Conservation (phyloP, 2,113 vertebrate genomes). For the Pantherophis guttatus region DNA sequence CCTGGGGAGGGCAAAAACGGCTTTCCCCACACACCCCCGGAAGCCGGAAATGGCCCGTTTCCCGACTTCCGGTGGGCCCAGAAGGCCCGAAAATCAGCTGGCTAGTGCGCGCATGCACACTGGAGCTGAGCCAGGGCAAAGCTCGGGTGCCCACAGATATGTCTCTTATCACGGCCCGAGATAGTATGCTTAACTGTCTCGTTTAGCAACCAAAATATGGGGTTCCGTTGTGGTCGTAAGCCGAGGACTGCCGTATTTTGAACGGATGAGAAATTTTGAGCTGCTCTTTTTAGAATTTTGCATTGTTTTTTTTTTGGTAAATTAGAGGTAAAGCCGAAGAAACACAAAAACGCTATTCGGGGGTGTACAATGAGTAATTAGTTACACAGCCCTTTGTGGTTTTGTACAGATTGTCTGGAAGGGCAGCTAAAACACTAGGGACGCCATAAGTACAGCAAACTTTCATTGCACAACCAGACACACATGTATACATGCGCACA, state of each 20-base stretch:
- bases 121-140: no score
- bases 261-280: not conserved
- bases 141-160: no score
- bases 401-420: rapidly evolving
- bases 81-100: no score
- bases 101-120: no score
- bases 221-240: not conserved
- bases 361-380: not conserved
- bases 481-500: not conserved
- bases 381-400: constrained; percentile 5
- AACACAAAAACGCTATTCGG: not conserved
- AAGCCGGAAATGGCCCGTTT: no score
- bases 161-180: no score
- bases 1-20: no score
- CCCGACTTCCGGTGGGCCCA: no score
- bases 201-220: not conserved
- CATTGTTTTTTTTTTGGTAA: not conserved
- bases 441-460: not conserved
- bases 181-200: not conserved
- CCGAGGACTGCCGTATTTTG: not conserved
- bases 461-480: not conserved
- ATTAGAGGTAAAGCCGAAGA: not conserved
- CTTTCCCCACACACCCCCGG: no score
- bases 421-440: not conserved
- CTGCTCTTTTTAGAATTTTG: not conserved